A percentile compares a stretch with the other conserved stretches of the same genome.
phyloP scores from a whole-genome alignment of 2,888 invertebrate species.

The Hirtodrosophila confusa region DNA sequence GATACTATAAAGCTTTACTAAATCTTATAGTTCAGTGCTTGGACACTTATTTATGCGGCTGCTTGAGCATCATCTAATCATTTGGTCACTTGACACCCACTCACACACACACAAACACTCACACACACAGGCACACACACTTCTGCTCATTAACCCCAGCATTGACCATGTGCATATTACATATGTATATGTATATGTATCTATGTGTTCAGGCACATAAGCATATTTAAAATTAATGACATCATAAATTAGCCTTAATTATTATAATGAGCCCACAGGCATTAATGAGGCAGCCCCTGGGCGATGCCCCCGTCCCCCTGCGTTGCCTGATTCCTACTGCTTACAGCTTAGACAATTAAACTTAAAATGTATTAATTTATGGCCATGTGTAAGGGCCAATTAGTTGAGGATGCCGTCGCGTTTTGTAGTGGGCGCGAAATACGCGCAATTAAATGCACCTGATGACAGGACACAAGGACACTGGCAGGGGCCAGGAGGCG shows the following conservation, averaged over 20 bases:
- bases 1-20: too few relatives aligned
- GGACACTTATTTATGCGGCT: constrained; percentile 6
- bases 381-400: constrained; percentile 74
- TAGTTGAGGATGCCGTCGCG: constrained; percentile 58
- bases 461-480: constrained; percentile 64
- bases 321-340: constrained; percentile 7
- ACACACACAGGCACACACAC: constrained; percentile 12
- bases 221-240: constrained; percentile 72
- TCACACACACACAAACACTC: constrained; percentile 8
- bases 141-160: constrained; percentile 16
- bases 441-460: constrained; percentile 83
- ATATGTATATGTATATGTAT: constrained; percentile 5
- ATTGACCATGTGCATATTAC: constrained; percentile 39
- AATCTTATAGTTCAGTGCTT: constrained; percentile 1
- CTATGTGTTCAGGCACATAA: constrained; percentile 25
- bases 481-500: background rate
- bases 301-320: background rate
- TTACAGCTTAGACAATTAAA: constrained; percentile 72
- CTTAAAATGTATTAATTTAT: constrained; percentile 81
- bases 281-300: constrained; percentile 56
- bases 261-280: constrained; percentile 77
- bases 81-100: constrained; percentile 45
- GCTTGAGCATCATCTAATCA: constrained; percentile 38
- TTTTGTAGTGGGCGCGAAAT: constrained; percentile 70
- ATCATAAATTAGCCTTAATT: constrained; percentile 80